Conservation (phyloP, 2,888 invertebrate species). For the Drosophila falleni region DNA sequence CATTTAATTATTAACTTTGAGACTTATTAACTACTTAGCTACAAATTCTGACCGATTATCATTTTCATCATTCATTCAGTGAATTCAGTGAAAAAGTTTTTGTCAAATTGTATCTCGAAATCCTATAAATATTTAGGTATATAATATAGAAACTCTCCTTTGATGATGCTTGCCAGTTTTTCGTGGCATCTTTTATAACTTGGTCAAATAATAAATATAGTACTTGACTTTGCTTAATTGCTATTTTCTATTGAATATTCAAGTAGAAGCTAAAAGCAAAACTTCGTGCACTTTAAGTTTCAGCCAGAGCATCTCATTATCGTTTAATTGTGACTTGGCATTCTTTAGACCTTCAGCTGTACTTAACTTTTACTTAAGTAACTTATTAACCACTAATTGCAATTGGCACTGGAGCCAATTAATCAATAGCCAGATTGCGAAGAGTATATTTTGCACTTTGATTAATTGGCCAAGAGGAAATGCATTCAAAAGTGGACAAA, state of each 20-base stretch:
- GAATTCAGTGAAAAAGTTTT: not conserved
- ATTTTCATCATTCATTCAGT: not conserved
- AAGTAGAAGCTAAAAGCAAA: not conserved
- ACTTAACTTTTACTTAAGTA: conserved; percentile 49
- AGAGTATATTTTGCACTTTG: conserved; percentile 61
- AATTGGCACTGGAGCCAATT: conserved; percentile 65
- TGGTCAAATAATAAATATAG: not conserved
- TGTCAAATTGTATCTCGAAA: not conserved
- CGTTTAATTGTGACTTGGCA: conserved; percentile 16
- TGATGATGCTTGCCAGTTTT: not conserved
- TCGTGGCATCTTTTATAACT: not conserved
- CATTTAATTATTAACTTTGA: no score
- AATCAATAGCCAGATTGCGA: conserved; percentile 60
- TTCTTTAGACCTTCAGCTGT: conserved; percentile 14
- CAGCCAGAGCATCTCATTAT: conserved; percentile 37
- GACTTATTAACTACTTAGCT: no score
- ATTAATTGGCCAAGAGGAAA: conserved; percentile 65
- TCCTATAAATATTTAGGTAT: not conserved
- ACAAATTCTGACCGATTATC: no score
- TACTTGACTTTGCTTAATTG: not conserved
- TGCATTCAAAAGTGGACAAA: conserved; percentile 71
- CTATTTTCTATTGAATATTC: conserved; percentile 17
- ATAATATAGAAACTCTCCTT: not conserved
- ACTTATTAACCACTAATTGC: conserved; percentile 76
- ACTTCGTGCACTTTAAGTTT: not conserved